phyloP scores from a whole-genome alignment of 2,888 invertebrate species.

The Drosophila pseudotakahashii region DNA sequence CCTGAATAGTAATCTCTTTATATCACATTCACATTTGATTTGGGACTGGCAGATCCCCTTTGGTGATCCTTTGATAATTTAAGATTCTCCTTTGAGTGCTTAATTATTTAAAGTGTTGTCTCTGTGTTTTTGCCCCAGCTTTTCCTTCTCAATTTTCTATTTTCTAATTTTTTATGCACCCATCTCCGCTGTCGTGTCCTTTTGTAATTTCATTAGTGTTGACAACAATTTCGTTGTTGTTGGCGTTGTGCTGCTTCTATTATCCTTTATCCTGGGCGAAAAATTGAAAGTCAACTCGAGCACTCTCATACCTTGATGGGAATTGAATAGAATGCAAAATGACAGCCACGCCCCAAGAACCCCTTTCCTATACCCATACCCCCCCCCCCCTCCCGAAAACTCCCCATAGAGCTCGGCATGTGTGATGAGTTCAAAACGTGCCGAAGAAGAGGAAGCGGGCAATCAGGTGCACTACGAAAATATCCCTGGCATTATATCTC shows the following conservation, averaged over 20 bases:
- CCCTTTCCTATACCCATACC: no score
- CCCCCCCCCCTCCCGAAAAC: background rate
- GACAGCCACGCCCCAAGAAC: slow-evolving; percentile 23
- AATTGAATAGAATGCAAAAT: slow-evolving; percentile 70
- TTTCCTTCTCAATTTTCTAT: background rate
- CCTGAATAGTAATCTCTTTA: background rate
- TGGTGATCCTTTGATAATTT: slow-evolving; percentile 12
- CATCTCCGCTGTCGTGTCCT: slow-evolving; percentile 49
- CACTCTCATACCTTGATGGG: slow-evolving; percentile 40
- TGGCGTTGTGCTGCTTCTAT: slow-evolving; percentile 18
- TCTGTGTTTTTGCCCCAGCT: slow-evolving; percentile 1
- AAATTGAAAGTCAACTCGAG: slow-evolving; percentile 40
- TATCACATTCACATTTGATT: background rate
- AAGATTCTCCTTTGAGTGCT: slow-evolving; percentile 22
- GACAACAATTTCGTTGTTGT: slow-evolving; percentile 48
- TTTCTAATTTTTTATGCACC: background rate
- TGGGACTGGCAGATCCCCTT: background rate
- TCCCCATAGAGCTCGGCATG: slow-evolving; percentile 15
- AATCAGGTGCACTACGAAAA: slow-evolving; percentile 3
- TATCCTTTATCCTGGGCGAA: slow-evolving; percentile 35
- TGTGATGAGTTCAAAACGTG: slow-evolving; percentile 30
- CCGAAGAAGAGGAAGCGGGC: background rate
- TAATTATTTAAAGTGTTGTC: slow-evolving; percentile 74
- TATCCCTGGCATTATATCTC: background rate
- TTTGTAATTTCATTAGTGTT: slow-evolving; percentile 72